Evolutionary conservation across 2,113 vertebrate species (phyloP), one percentile per base, ranked within the genome.

Genomic region (Epinephelus fuscoguttatus): DNA sequence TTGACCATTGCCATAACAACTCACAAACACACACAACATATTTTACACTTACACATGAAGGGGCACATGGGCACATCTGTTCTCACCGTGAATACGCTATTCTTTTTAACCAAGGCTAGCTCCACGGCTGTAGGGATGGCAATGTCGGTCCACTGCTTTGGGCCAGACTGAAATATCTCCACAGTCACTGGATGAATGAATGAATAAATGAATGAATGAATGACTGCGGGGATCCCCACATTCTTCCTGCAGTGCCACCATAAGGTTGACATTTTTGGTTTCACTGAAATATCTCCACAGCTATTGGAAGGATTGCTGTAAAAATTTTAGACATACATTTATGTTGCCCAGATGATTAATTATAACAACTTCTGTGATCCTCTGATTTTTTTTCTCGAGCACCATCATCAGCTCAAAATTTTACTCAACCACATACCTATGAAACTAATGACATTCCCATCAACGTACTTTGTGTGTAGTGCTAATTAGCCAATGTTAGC

Each of bases 1-100:
- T 81, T 85, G 86, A 88, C 85, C 70, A 79, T 55, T 2, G 17
- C 68, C 50, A 11, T 64, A 79, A 80, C 47, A 37, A 73, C 84
- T 57, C 78, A 13, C 66, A 27, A 50, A 52, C 49, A 57, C 66
- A 75, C 40, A 71, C 74, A 19, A 19, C 47, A 59, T 62, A 40
- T 82, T 50, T 63, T 52, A 52, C 45, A 75, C 67, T 10, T 47
- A 59, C 45, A 75, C 59, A 78, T 25, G 18, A 25, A 17, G 6
- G 13, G 18, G 6, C 40, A 23, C 4, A 49, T 9, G 2, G 23
- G 77, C 72, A 75, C 60, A 27, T 56, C 33, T 77, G 45, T 59
- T 45, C 25, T 61, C 17, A 9, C 18, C 27, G 13, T 17, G 4
- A 0, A 8, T 40, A 18, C 12, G 25, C 19, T 37, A 27, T 49